phyloP scores from a whole-genome alignment of 92 coral and sea anemone genomes.

The Epizoanthus ramosus region DNA sequence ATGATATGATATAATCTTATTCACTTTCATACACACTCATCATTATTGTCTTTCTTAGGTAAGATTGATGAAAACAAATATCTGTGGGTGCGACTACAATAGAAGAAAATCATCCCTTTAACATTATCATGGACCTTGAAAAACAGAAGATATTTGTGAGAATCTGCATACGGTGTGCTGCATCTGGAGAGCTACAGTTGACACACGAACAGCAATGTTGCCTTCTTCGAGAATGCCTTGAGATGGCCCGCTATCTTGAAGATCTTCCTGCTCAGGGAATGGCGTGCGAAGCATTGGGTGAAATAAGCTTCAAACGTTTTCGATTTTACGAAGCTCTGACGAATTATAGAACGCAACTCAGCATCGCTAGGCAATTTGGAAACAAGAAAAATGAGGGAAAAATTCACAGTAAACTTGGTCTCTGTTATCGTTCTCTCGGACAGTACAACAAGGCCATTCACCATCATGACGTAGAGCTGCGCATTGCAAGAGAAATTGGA shows the following conservation, averaged over 20 bases:
- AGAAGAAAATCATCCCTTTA: no score
- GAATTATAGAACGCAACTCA: not conserved
- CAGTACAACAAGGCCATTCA: not conserved
- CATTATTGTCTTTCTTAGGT: no score
- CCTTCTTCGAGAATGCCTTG: not conserved
- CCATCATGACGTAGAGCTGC: not conserved
- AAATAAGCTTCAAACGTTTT: not conserved
- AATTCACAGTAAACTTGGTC: not conserved
- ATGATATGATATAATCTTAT: no score
- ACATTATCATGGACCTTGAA: not conserved
- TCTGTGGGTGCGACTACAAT: no score
- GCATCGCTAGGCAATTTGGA: not conserved
- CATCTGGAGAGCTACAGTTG: not conserved
- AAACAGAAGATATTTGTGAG: slow-evolving; percentile 7
- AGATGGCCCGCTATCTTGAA: not conserved
- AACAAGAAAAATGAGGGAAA: not conserved
- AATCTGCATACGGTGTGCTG: not conserved
- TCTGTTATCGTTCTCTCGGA: not conserved
- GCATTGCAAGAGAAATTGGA: not conserved
- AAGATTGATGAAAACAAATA: no score
- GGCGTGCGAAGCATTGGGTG: not conserved
- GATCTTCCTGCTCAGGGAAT: not conserved
- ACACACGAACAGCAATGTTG: not conserved
- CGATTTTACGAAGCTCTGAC: not conserved
- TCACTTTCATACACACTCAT: no score